These are phyloP conservation scores for Bambusicola thoracicus DNA, from an alignment of 2,113 vertebrate genomes.

Conservation along the genomic window DNA sequence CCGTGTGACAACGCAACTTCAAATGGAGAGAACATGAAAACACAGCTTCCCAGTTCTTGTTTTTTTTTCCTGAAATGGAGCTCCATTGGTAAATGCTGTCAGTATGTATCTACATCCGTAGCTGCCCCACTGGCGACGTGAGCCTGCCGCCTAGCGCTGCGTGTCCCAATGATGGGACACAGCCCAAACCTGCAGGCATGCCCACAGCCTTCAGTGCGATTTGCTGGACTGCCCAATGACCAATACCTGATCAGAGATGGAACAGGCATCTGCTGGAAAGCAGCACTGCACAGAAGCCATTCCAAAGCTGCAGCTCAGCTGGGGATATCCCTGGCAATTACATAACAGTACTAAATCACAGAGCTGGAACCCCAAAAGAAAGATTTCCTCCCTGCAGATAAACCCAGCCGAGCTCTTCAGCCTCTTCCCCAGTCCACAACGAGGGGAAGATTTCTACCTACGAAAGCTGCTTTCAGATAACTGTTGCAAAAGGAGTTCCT, in stretches of 20 bases:
- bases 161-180: neutral
- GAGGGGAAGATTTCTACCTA: neutral
- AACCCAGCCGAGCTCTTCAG: neutral
- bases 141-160: neutral
- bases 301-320: neutral
- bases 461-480: neutral
- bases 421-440: fast-evolving
- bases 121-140: neutral
- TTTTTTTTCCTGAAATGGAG: neutral
- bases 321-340: neutral
- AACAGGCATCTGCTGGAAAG: neutral
- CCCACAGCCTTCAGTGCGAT: fast-evolving
- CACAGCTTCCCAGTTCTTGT: fast-evolving
- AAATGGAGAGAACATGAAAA: neutral
- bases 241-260: neutral
- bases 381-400: neutral
- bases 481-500: neutral
- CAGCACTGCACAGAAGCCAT: neutral
- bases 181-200: neutral
- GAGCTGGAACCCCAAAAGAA: neutral
- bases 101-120: no score
- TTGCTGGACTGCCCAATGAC: neutral
- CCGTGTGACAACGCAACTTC: neutral
- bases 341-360: neutral
- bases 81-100: neutral